Conservation (phyloP, 2,888 invertebrate genomes). For the Torymus aiolomorphi region DNA sequence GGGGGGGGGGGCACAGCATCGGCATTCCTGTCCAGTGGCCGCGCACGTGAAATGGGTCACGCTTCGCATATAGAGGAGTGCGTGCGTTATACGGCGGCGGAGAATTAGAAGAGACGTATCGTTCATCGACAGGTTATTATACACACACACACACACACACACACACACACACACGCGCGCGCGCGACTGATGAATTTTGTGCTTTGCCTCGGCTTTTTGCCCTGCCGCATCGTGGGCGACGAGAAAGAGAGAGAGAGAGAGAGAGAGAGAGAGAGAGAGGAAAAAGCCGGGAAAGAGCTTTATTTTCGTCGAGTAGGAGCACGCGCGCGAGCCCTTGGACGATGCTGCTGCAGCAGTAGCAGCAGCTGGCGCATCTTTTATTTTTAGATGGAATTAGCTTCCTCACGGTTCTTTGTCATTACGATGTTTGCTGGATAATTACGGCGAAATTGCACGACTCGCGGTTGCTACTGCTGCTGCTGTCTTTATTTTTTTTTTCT, state of each 20-base stretch:
- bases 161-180: no score
- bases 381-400: background rate
- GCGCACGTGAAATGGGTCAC: background rate
- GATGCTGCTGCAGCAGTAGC: background rate
- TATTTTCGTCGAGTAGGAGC: constrained; percentile 11
- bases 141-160: no score
- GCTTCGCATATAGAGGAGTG: background rate
- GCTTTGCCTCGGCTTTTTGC: background rate
- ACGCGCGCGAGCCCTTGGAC: background rate
- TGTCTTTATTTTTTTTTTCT: background rate
- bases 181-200: background rate
- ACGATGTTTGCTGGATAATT: constrained; percentile 1
- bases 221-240: no score
- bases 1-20: background rate
- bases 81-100: background rate
- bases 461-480: no score
- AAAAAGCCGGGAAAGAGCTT: constrained; percentile 4
- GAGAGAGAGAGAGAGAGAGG: background rate
- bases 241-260: background rate
- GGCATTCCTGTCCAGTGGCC: background rate
- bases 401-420: background rate
- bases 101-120: background rate
- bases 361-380: constrained; percentile 4
- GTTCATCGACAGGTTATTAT: background rate
- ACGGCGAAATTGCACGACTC: background rate